Evolutionary conservation across 2,113 vertebrate genomes (phyloP), one percentile per base, ranked within the genome.

Genomic region (Gnathonemus echidnorhynchus): DNA sequence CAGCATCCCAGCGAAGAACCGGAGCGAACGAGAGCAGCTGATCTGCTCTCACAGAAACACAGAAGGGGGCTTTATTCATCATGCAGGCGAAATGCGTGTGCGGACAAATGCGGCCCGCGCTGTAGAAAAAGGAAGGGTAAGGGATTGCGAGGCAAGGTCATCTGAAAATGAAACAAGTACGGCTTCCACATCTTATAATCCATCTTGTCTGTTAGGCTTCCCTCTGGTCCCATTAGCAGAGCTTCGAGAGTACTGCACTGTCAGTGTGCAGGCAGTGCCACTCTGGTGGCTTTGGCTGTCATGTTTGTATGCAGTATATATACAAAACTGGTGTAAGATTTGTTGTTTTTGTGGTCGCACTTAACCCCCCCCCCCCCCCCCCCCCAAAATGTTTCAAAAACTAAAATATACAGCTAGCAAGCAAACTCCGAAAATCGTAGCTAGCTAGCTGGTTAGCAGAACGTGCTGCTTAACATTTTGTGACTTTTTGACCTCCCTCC

Each of bases 151-250:
- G 52, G 93, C 94, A 95, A 95, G 94, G 94, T 94, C 94, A 93
- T 93, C 92, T 92, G 93, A 92, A 94, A 95, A 94, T 94, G 90
- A 93, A 93, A 90, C 92, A 91, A 93, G 95, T 94, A 93, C 7
- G 31, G n/a, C 42, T 42, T 74, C 46, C 62, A 8, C 19, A 77
- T 89, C 88, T 74, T 49, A 31, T 87, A 56, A 86, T 86, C 48
- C 86, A 56, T 87, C 86, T 35, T 53, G 31, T 56, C 86, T 56
- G 50, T 39, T 56, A 56, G 50, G 50, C n/a, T 52, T 50, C 50
- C 31, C 31, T 35, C 17, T 56, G 50, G 86, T 87, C 15, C n/a
- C 31, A 35, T 87, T 87, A 87, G 31, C 19, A 21, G 35, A 21
- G 56, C 56, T 42, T 45, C 19, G 19, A 24, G 39, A 19, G 35